phyloP scores from a whole-genome alignment of 2,888 invertebrate species.

The Plebejus melissa region DNA sequence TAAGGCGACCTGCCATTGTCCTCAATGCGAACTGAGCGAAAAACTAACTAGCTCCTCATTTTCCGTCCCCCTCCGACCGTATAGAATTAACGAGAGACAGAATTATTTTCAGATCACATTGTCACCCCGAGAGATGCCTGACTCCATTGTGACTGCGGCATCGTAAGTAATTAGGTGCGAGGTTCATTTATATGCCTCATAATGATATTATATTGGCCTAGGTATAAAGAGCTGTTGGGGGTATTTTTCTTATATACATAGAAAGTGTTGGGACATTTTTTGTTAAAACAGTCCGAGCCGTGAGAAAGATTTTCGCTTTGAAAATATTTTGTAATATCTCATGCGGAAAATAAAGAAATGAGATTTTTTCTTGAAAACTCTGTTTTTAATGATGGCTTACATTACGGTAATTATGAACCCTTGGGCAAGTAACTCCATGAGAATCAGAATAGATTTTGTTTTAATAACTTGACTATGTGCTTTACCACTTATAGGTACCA shows the following conservation, averaged over 20 bases:
- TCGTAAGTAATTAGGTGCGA: slow-evolving; percentile 74
- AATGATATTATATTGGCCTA: slow-evolving; percentile 44
- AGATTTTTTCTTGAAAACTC: slow-evolving; percentile 13
- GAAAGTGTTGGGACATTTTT: slow-evolving; percentile 31
- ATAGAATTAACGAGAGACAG: slow-evolving; percentile 38
- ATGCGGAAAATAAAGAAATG: slow-evolving; percentile 22
- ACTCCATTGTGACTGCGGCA: slow-evolving; percentile 54
- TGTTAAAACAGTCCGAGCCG: slow-evolving; percentile 23
- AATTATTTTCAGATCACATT: slow-evolving; percentile 47
- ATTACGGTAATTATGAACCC: neutral
- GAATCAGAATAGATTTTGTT: neutral
- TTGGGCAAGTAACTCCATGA: neutral
- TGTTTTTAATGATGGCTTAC: slow-evolving; percentile 10
- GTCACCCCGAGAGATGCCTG: slow-evolving; percentile 54
- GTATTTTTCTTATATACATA: slow-evolving; percentile 32
- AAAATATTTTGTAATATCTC: slow-evolving; percentile 24
- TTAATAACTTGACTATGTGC: neutral
- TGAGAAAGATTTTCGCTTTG: slow-evolving; percentile 25
- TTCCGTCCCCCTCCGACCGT: slow-evolving; percentile 38
- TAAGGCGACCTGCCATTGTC: slow-evolving; percentile 63
- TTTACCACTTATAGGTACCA: neutral
- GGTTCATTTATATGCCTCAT: slow-evolving; percentile 45
- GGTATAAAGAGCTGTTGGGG: slow-evolving; percentile 35
- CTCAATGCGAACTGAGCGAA: slow-evolving; percentile 53
- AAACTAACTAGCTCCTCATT: slow-evolving; percentile 62